Conservation (phyloP, 1,140 invertebrate genomes). For the Heliconius hewitsoni region DNA sequence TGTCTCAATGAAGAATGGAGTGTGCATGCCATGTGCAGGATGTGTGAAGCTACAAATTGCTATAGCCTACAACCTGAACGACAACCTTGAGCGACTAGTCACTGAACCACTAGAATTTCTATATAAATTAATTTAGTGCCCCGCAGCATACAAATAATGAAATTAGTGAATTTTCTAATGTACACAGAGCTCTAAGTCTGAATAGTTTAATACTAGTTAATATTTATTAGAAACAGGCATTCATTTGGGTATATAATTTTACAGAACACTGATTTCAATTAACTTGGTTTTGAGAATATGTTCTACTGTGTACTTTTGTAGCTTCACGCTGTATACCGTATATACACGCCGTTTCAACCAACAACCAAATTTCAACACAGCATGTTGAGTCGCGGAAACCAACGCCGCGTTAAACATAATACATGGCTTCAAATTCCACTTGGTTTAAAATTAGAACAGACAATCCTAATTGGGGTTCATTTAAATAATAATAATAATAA, state of each 20-base stretch:
- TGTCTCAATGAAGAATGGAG: too few relatives aligned
- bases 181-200: background rate
- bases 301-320: background rate
- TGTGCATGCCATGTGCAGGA: too few relatives aligned
- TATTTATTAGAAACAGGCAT: background rate
- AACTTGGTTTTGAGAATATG: background rate
- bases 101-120: background rate
- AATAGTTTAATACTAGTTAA: slow-evolving; percentile 1
- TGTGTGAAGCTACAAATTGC: background rate
- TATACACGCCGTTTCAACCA: too few relatives aligned
- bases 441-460: too few relatives aligned
- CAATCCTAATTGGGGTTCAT: too few relatives aligned
- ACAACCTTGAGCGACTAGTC: background rate
- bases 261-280: slow-evolving; percentile 1
- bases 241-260: slow-evolving; percentile 11
- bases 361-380: too few relatives aligned
- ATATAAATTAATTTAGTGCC: background rate
- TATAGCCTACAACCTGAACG: too few relatives aligned
- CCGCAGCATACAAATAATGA: background rate
- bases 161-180: background rate
- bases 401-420: too few relatives aligned
- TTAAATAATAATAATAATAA: too few relatives aligned
- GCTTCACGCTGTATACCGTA: too few relatives aligned
- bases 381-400: too few relatives aligned
- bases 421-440: too few relatives aligned